Evolutionary conservation across 2,113 vertebrate genomes (phyloP).

Genomic region (Gobiocypris rarus): DNA sequence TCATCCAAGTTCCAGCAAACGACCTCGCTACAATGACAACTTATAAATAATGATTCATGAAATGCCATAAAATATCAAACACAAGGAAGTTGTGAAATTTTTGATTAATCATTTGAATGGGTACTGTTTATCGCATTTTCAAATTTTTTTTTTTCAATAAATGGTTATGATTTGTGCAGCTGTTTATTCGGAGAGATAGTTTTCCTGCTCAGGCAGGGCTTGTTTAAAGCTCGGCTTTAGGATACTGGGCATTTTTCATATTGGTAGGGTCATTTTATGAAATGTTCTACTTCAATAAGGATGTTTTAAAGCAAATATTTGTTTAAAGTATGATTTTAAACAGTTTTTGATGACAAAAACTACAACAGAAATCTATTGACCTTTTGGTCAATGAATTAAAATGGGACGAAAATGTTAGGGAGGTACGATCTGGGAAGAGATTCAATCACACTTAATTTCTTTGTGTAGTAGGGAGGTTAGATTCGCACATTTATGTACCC

Average conservation of each 20-base stretch:
- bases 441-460: too few relatives aligned
- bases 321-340: too few relatives aligned
- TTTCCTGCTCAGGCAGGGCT: neutral
- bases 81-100: constrained; percentile 20
- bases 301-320: neutral
- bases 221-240: constrained; percentile 27
- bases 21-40: constrained; percentile 23
- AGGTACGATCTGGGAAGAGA: too few relatives aligned
- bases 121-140: constrained; percentile 13
- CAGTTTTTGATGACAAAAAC: too few relatives aligned
- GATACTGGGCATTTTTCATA: neutral
- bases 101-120: constrained; percentile 2
- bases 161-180: neutral
- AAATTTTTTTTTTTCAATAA: neutral
- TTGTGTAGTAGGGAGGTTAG: too few relatives aligned
- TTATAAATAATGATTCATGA: constrained; percentile 25
- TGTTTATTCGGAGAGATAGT: neutral
- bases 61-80: constrained; percentile 1
- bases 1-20: constrained; percentile 54
- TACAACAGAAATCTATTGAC: too few relatives aligned
- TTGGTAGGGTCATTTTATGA: neutral
- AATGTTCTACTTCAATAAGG: neutral
- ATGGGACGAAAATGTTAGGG: too few relatives aligned
- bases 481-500: too few relatives aligned
- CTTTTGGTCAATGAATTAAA: too few relatives aligned